phyloP scores from a whole-genome alignment of 1,140 invertebrate genomes.

The Drosophila grimshawi region DNA sequence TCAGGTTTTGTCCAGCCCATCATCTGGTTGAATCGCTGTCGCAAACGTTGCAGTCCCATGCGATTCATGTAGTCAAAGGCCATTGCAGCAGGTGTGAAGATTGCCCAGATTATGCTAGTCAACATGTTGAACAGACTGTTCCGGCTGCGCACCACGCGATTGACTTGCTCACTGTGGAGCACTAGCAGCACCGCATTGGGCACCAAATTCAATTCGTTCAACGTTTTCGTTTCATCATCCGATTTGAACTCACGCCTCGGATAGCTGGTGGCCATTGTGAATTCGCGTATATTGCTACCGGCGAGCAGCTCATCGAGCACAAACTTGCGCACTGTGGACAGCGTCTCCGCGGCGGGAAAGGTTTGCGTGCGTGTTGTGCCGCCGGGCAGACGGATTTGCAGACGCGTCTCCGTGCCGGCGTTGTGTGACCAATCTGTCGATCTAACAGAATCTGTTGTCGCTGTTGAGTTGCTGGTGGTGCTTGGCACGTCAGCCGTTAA shows the following conservation, averaged over 20 bases:
- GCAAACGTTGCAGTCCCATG: conserved; percentile 74
- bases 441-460: conserved; percentile 2
- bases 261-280: conserved; percentile 91
- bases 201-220: conserved; percentile 89
- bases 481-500: conserved; percentile 1
- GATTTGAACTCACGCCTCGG: conserved; percentile 90
- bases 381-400: conserved; percentile 94
- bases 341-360: conserved; percentile 78
- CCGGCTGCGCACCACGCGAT: conserved; percentile 62
- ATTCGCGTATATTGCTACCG: conserved; percentile 85
- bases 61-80: conserved; percentile 82
- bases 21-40: conserved; percentile 30
- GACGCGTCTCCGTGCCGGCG: conserved; percentile 88
- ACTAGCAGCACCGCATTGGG: conserved; percentile 90
- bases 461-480: conserved; percentile 83
- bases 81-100: conserved; percentile 84
- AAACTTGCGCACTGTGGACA: conserved; percentile 80
- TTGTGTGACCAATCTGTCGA: not conserved
- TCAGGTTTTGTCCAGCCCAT: conserved; percentile 32
- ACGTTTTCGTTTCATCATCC: conserved; percentile 87
- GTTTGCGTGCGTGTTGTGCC: conserved; percentile 86
- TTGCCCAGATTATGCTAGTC: conserved; percentile 81
- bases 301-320: conserved; percentile 73
- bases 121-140: conserved; percentile 64
- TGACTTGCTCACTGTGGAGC: conserved; percentile 85